A percentile compares a stretch with the other conserved stretches of the same genome.
phyloP scores from a whole-genome alignment of 2,888 invertebrate genomes.

The Epirrhoe tristata region DNA sequence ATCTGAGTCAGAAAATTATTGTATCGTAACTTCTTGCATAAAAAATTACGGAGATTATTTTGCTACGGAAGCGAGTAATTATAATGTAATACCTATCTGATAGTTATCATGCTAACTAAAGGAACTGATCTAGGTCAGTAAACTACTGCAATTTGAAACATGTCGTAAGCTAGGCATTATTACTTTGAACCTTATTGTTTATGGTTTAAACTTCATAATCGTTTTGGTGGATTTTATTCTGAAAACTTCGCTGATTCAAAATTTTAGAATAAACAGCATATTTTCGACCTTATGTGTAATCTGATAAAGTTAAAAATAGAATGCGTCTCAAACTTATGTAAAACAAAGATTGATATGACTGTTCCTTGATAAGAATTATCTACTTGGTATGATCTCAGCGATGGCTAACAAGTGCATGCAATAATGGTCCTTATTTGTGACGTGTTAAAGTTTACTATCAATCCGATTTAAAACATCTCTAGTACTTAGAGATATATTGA shows the following conservation, averaged over 20 bases:
- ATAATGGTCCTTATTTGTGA: slow-evolving; percentile 14
- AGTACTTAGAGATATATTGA: neutral
- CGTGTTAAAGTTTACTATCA: neutral
- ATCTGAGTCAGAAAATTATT: too few species aligned
- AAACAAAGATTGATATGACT: slow-evolving; percentile 20
- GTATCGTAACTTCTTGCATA: too few species aligned
- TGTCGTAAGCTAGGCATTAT: slow-evolving; percentile 5
- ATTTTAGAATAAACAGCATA: neutral
- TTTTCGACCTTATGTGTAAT: slow-evolving; percentile 2
- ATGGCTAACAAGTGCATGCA: neutral
- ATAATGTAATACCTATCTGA: neutral
- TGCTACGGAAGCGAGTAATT: neutral
- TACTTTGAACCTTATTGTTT: neutral
- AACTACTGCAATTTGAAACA: neutral
- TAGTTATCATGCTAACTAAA: neutral
- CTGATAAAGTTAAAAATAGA: slow-evolving; percentile 25
- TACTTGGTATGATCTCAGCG: slow-evolving; percentile 38
- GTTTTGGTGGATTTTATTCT: neutral
- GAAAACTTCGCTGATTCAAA: neutral
- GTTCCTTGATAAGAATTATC: slow-evolving; percentile 45
- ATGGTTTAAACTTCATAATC: neutral
- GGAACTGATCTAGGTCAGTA: neutral
- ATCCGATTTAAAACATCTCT: neutral
- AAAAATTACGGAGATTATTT: neutral
- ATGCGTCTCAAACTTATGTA: neutral